phyloP scores from a whole-genome alignment of 2,113 vertebrate species.

The Grammomys surdaster region DNA sequence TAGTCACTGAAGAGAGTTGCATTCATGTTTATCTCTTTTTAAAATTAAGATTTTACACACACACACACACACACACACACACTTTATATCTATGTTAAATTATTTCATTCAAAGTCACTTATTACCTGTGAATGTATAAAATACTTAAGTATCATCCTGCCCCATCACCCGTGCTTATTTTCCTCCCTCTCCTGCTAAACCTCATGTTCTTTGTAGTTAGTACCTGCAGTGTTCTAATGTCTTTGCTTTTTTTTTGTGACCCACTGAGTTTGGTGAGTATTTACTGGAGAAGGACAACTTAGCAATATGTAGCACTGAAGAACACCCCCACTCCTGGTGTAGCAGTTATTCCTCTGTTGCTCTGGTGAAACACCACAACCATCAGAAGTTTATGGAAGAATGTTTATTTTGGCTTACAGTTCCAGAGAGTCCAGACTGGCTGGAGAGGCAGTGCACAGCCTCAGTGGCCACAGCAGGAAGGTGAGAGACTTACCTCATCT shows the following conservation, averaged over 20 bases:
- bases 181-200: not conserved
- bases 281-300: not conserved
- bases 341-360: not conserved
- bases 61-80: no score
- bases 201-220: not conserved
- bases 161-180: not conserved
- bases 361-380: not conserved
- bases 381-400: not conserved
- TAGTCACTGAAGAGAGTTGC: not conserved
- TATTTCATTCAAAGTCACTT: not conserved
- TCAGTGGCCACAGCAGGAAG: not conserved
- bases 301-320: not conserved
- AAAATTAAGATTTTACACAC: not conserved
- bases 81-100: not conserved
- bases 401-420: not conserved
- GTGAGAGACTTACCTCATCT: not conserved
- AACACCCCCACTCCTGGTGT: not conserved
- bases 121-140: not conserved
- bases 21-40: not conserved
- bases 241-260: not conserved
- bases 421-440: not conserved
- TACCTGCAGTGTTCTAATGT: not conserved
- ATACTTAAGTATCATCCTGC: no score
- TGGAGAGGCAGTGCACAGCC: not conserved
- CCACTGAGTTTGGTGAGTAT: not conserved